These are phyloP conservation scores for Sturnus vulgaris DNA, from an alignment of 2,113 vertebrate species.

Conservation along the genomic window DNA sequence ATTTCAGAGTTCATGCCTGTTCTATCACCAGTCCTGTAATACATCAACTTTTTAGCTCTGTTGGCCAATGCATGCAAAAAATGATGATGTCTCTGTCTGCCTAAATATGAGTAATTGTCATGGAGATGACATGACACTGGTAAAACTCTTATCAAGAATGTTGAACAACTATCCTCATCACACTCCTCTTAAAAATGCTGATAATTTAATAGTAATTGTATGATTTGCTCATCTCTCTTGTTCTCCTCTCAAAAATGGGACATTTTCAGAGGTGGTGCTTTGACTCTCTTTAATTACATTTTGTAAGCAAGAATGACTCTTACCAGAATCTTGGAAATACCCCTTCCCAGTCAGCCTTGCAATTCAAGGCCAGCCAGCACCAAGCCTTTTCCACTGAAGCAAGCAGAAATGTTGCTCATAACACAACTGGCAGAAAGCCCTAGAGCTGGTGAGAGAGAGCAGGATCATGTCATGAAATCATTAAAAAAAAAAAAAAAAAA, in stretches of 20 bases:
- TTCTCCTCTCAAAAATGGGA: background rate
- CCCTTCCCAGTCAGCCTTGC: background rate
- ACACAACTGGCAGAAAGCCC: background rate
- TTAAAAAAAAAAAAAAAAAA: background rate
- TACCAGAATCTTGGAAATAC: slow-evolving; percentile 1
- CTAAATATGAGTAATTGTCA: background rate
- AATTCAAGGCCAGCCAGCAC: background rate
- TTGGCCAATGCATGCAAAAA: background rate
- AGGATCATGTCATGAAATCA: background rate
- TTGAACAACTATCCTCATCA: background rate
- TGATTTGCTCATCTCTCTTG: background rate
- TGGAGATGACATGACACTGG: background rate
- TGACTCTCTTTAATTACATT: background rate
- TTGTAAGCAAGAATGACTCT: background rate
- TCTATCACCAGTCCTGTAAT: background rate
- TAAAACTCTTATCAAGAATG: background rate
- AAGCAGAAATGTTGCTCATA: background rate
- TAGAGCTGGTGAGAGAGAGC: background rate
- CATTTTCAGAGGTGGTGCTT: background rate
- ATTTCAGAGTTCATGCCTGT: background rate
- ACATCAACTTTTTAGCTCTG: background rate
- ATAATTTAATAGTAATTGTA: background rate
- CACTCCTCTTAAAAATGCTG: background rate
- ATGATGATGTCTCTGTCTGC: background rate
- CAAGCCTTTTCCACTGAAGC: background rate